Conservation (phyloP, 2,113 vertebrate species). For the Dryoscopus gambensis region DNA sequence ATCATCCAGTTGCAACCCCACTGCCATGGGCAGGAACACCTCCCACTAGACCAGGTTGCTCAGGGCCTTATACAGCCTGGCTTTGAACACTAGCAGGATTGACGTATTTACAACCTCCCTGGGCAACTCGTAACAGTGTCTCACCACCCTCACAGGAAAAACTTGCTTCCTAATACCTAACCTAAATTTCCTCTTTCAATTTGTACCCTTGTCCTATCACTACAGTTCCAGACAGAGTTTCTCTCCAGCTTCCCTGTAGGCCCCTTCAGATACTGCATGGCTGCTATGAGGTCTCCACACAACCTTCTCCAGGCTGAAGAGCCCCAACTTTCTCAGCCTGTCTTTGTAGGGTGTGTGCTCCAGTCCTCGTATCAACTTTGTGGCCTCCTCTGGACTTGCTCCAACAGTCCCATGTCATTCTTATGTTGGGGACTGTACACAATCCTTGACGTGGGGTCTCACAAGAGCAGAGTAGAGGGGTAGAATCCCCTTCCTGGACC, state of each 20-base stretch:
- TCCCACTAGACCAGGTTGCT: background rate
- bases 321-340: background rate
- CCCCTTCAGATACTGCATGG: background rate
- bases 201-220: background rate
- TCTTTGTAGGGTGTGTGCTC: background rate
- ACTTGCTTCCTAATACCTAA: background rate
- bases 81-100: background rate
- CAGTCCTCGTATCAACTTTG: background rate
- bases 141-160: background rate
- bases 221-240: background rate
- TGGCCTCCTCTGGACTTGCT: background rate
- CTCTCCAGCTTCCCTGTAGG: background rate
- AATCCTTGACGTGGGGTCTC: background rate
- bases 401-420: background rate
- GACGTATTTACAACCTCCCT: background rate
- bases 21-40: background rate
- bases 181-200: background rate
- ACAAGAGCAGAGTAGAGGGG: background rate
- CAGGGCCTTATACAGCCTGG: background rate
- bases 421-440: background rate
- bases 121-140: background rate
- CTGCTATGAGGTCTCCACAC: background rate
- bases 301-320: background rate
- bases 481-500: background rate
- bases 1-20: background rate